Evolutionary conservation across 2,113 vertebrate genomes (phyloP).

Genomic region (Notarius quadriscutis): DNA sequence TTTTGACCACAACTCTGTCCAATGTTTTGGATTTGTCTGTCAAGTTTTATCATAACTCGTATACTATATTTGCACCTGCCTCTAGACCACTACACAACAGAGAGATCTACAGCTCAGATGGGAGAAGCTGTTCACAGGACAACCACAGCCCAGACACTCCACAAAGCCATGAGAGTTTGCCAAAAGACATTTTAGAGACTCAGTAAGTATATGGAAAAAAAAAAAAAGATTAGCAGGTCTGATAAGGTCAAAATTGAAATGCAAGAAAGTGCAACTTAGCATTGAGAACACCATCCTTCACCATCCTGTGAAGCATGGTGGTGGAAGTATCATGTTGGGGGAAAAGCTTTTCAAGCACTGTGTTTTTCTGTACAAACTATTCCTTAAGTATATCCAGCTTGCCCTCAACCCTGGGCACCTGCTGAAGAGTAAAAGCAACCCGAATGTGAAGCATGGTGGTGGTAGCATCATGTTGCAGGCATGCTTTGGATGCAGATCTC

Average conservation of each 20-base stretch:
- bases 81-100: no score
- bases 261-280: background rate
- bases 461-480: background rate
- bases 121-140: no score
- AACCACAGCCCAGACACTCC: no score
- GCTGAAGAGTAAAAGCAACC: background rate
- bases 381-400: background rate
- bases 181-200: no score
- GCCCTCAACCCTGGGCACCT: background rate
- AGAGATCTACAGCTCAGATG: no score
- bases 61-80: no score
- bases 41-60: no score
- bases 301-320: background rate
- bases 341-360: background rate
- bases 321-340: background rate
- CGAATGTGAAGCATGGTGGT: background rate
- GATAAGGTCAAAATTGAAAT: background rate
- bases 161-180: no score
- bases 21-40: no score
- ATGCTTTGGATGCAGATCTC: background rate
- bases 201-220: no score
- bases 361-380: background rate
- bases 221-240: background rate
- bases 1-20: no score
- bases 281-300: background rate